phyloP scores from a whole-genome alignment of 2,113 vertebrate genomes.

The Accipiter virgatus region DNA sequence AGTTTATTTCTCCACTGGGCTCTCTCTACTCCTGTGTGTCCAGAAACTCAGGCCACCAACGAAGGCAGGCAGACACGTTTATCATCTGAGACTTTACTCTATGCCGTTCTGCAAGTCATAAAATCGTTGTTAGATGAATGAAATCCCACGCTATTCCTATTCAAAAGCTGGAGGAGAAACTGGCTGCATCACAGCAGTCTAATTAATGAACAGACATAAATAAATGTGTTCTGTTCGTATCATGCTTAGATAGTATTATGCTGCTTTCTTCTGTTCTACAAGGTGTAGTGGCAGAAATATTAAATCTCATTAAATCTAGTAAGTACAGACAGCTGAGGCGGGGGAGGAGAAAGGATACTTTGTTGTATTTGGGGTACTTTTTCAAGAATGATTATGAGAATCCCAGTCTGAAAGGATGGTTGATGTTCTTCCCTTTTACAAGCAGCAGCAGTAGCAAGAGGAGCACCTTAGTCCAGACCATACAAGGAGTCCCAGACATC shows the following conservation, averaged over 20 bases:
- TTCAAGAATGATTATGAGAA: background rate
- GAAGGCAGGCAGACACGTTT: background rate
- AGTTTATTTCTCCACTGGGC: constrained; percentile 3
- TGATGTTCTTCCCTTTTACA: background rate
- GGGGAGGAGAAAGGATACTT: background rate
- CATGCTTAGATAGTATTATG: background rate
- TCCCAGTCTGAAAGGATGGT: background rate
- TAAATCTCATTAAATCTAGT: background rate
- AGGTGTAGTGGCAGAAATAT: background rate
- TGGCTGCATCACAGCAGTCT: constrained; percentile 27
- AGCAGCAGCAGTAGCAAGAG: background rate
- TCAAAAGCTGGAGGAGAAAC: constrained; percentile 16
- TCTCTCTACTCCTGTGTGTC: background rate
- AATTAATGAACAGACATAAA: constrained; percentile 58
- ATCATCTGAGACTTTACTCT: background rate
- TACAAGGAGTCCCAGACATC: background rate
- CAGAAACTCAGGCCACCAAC: constrained; percentile 26
- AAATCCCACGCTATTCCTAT: background rate
- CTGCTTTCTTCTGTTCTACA: constrained; percentile 16
- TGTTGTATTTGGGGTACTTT: background rate
- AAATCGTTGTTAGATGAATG: constrained; percentile 45
- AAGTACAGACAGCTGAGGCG: background rate
- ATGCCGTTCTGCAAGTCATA: constrained; percentile 23
- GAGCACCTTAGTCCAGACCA: background rate
- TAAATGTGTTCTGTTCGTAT: background rate